Conservation (phyloP, 2,888 invertebrate genomes). For the Oligia strigilis region DNA sequence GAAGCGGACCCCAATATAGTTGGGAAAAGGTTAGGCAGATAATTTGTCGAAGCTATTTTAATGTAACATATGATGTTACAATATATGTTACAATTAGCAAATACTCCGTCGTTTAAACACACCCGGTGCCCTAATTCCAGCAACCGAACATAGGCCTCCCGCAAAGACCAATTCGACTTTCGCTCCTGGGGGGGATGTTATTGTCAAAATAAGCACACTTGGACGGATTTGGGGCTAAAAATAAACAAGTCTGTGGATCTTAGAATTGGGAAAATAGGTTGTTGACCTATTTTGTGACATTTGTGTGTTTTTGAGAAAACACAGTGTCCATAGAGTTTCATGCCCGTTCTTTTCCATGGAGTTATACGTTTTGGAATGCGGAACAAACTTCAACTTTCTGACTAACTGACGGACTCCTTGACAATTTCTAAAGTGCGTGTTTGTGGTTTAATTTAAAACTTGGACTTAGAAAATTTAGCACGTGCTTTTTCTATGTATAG, state of each 20-base stretch:
- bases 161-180: conserved; percentile 29
- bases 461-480: too few relatives aligned
- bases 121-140: conserved; percentile 29
- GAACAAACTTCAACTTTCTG: not conserved
- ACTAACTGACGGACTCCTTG: not conserved
- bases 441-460: not conserved
- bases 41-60: not conserved
- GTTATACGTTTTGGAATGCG: not conserved
- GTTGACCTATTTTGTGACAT: conserved; percentile 36
- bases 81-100: conserved; percentile 7
- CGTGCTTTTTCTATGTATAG: too few relatives aligned
- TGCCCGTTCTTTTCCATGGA: not conserved
- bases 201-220: conserved; percentile 22
- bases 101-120: not conserved
- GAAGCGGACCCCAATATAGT: too few relatives aligned
- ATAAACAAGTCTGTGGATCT: not conserved
- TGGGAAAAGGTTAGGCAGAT: too few relatives aligned
- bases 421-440: not conserved
- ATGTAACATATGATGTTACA: not conserved
- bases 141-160: conserved; percentile 30
- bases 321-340: not conserved
- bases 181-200: conserved; percentile 34
- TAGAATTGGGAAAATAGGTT: not conserved
- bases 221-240: not conserved
- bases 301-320: not conserved